Evolutionary conservation across 1,140 invertebrate species (phyloP).

Genomic region (Coptotermes formosanus): DNA sequence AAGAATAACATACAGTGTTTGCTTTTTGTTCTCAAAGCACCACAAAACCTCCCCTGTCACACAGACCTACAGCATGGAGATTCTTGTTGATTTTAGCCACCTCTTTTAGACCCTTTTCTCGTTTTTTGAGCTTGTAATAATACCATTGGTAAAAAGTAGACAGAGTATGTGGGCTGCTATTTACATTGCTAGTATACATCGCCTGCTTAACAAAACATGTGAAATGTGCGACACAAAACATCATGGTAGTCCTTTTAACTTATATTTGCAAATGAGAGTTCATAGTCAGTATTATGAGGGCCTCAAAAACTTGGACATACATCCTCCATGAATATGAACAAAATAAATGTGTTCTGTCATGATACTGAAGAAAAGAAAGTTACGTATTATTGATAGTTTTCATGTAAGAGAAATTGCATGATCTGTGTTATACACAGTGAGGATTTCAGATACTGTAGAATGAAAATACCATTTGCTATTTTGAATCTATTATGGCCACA

Average conservation of each 20-base stretch:
- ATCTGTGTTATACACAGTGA: too few species aligned
- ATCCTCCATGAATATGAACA: too few species aligned
- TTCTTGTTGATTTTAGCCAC: too few species aligned
- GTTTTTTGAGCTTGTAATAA: neutral
- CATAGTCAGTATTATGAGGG: too few species aligned
- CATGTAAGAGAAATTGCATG: too few species aligned
- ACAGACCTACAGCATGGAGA: neutral
- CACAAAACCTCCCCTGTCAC: neutral
- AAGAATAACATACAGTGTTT: neutral
- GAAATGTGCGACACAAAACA: neutral
- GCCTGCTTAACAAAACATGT: neutral
- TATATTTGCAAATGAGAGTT: neutral
- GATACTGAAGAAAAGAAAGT: too few species aligned
- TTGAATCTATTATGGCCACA: too few species aligned
- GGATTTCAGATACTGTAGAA: too few species aligned
- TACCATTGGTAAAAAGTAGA: neutral
- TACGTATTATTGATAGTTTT: too few species aligned
- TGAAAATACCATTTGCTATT: too few species aligned
- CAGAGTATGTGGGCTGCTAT: neutral
- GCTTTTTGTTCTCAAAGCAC: neutral
- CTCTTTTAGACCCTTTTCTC: neutral
- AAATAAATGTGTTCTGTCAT: too few species aligned
- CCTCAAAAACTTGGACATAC: too few species aligned
- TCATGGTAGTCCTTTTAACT: slow-evolving; percentile 1
- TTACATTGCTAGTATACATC: neutral